Base-by-base conservation (phyloP, 1,140 invertebrate genomes). In the Kradibia gibbosae region DNA sequence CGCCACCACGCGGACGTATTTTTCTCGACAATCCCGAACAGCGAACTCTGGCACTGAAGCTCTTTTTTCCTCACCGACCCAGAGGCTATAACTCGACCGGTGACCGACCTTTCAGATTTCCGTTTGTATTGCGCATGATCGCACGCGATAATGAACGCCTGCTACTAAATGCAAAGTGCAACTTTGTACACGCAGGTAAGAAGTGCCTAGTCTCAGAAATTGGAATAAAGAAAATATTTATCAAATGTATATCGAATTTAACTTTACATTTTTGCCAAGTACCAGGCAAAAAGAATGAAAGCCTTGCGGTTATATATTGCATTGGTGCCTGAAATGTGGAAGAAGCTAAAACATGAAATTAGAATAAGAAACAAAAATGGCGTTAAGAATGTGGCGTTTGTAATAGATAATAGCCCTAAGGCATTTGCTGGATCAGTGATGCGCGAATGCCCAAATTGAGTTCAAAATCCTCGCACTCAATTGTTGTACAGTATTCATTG, bases 341-440 rank as follows among this genome's bases (percentile, higher is more conserved):
- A 34, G 22, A 34, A 67, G 67, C 36, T 45, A 45, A 13, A 45
- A 42, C 10, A 55, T 39, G 55, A 75, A 75, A 60, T 60, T 60
- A n/a, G 34, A 55, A 25, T 53, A 75, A 25, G 1, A 50, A 45
- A 77, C 42, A 77, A 48, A 71, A 42, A 53, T 31, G 71, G 55
- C 34, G 71, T 28, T 73, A 73, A 73, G 53, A 50, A 73, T 28
- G 62, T 70, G 53, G 45, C 76, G 62, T 50, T 42, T 53, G 45
- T 65, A 15, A 65, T 71, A 70, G 62, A 31, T 65, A 15, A 65
- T 71, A 70, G 62, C 65, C 55, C 22, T 31, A 13, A 71, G 62
- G 62, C 62, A 70, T 78, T n/a, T 34, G 77, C 71, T 55, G n/a
- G n/a, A 78, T 70, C 77, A n/a, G n/a, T 50, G 77, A 65, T 71